These are phyloP conservation scores for Brotula barbata DNA, from an alignment of 2,797 vertebrate species.

Conservation along the genomic window DNA sequence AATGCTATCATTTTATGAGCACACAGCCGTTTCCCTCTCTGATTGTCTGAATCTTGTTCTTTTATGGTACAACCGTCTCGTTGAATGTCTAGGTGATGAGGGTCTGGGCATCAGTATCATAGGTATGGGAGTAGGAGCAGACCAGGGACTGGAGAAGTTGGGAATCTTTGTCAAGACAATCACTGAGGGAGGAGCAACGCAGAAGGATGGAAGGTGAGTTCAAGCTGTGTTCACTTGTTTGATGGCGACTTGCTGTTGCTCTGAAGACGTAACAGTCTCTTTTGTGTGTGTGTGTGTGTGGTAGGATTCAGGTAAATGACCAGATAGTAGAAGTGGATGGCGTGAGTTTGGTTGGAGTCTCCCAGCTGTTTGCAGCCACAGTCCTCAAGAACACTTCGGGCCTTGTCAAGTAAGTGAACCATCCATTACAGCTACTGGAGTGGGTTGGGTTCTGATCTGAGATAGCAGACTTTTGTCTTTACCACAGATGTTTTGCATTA, in stretches of 20 bases:
- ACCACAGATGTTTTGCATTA: too few species aligned
- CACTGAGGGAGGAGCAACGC: slow-evolving; percentile 87
- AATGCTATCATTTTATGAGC: too few species aligned
- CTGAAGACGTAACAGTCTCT: neutral
- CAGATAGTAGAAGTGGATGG: slow-evolving; percentile 93
- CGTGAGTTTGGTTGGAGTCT: slow-evolving; percentile 89
- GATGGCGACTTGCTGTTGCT: neutral
- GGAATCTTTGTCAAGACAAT: slow-evolving; percentile 94
- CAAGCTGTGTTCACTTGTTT: neutral
- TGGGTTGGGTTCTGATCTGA: too few species aligned
- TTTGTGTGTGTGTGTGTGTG: slow-evolving; percentile 2
- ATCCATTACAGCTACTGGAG: too few species aligned
- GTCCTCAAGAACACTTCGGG: slow-evolving; percentile 92
- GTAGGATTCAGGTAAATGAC: slow-evolving; percentile 89
- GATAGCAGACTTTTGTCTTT: too few species aligned
- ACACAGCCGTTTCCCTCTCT: too few species aligned
- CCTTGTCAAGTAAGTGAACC: slow-evolving; percentile 81
- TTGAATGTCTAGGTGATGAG: slow-evolving; percentile 77
- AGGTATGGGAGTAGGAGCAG: slow-evolving; percentile 92
- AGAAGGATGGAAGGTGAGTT: slow-evolving; percentile 84
- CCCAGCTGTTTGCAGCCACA: slow-evolving; percentile 90
- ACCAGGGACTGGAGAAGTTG: slow-evolving; percentile 91
- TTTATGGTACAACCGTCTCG: too few species aligned
- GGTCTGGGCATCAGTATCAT: slow-evolving; percentile 94
- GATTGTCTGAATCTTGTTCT: too few species aligned